phyloP scores from a whole-genome alignment of 2,113 vertebrate species.

The Pica pica region DNA sequence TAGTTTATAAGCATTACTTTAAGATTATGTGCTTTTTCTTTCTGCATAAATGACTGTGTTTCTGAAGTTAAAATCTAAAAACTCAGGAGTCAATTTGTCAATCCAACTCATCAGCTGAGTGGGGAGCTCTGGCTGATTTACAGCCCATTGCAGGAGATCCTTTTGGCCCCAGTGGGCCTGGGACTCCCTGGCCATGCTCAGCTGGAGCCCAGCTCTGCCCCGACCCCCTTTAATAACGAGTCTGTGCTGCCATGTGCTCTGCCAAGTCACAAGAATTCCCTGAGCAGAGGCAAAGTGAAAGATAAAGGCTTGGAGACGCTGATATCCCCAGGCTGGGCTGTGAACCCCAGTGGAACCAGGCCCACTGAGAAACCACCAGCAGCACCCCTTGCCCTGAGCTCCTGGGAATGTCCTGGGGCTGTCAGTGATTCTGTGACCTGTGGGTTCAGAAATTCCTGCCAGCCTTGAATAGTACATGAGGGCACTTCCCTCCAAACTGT shows the following conservation, averaged over 20 bases:
- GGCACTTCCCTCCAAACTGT: not conserved
- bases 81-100: not conserved
- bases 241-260: not conserved
- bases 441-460: not conserved
- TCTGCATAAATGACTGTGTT: not conserved
- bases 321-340: not conserved
- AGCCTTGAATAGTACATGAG: not conserved
- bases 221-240: rapidly evolving
- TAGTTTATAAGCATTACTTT: not conserved
- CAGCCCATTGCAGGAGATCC: not conserved
- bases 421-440: not conserved
- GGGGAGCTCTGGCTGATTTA: not conserved
- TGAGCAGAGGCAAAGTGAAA: not conserved
- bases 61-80: not conserved
- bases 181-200: not conserved
- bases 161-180: not conserved
- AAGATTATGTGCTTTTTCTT: not conserved
- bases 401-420: not conserved
- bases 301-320: not conserved
- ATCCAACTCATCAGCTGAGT: not conserved
- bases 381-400: not conserved
- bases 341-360: not conserved
- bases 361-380: not conserved
- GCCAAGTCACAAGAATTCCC: not conserved
- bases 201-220: not conserved